phyloP scores from a whole-genome alignment of 2,797 vertebrate species.

The Muscicapa striata region DNA sequence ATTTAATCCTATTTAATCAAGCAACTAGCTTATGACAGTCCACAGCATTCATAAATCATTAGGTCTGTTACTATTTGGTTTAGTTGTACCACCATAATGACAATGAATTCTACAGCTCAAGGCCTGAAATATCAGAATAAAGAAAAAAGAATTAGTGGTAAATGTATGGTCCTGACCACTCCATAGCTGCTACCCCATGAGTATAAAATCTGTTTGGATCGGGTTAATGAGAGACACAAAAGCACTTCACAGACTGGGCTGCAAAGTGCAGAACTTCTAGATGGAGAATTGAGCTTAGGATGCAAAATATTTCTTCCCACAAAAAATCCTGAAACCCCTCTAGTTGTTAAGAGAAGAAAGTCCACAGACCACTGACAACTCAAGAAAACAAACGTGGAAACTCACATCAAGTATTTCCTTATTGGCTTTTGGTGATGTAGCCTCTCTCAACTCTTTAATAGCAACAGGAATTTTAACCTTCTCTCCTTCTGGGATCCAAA shows the following conservation, averaged over 20 bases:
- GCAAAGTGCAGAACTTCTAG: neutral
- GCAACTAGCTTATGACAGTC: neutral
- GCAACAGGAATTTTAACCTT: slow-evolving; percentile 98
- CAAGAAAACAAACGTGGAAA: slow-evolving; percentile 38
- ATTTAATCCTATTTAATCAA: neutral
- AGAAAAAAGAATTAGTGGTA: neutral
- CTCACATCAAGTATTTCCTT: slow-evolving; percentile 97
- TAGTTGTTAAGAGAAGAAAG: neutral
- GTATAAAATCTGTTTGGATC: neutral
- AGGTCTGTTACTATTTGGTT: neutral
- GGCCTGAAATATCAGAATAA: neutral
- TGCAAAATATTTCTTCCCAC: neutral
- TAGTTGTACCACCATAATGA: neutral
- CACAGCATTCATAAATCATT: neutral
- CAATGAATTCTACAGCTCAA: neutral
- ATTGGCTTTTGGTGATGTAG: slow-evolving; percentile 96
- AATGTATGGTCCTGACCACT: neutral
- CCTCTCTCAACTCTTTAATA: slow-evolving; percentile 97
- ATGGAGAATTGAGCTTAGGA: neutral
- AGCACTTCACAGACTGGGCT: neutral
- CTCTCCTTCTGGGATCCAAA: slow-evolving; percentile 99
- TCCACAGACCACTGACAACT: neutral
- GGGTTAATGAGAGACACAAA: neutral
- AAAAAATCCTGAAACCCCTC: neutral
- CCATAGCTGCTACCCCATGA: fast-evolving